A percentile compares a stretch with the other conserved stretches of the same genome.
These are phyloP conservation scores for Exaiptasia diaphana DNA, from an alignment of 64 coral and sea anemone genomes.

Conservation along the genomic window DNA sequence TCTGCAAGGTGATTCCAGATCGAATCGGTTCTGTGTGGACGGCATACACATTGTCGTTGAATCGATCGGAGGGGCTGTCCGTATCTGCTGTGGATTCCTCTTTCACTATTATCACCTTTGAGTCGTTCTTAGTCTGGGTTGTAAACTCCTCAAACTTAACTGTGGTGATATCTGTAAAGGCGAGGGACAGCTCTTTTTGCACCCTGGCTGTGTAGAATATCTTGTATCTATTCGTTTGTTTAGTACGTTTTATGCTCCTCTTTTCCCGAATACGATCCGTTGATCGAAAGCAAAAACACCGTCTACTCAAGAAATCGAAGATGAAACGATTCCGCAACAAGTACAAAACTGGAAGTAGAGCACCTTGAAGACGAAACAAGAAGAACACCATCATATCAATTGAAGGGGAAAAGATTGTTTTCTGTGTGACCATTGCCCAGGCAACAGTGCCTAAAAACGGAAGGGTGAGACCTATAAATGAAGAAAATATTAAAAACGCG, in stretches of 20 bases:
- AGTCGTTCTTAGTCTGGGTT: not conserved
- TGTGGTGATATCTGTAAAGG: not conserved
- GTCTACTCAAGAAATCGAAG: conserved; percentile 2
- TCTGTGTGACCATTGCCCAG: conserved; percentile 16
- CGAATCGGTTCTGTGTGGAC: no score
- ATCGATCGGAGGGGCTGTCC: no score
- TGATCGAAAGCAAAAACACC: no score
- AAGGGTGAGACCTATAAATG: conserved; percentile 23
- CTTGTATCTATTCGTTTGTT: not conserved
- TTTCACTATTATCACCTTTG: not conserved
- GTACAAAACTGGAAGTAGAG: conserved; percentile 70
- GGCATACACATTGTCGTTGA: no score
- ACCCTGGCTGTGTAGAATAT: not conserved
- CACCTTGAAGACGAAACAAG: conserved; percentile 53
- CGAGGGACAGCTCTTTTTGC: not conserved
- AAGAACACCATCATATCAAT: conserved; percentile 33
- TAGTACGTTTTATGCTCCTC: no score
- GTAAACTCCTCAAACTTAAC: not conserved
- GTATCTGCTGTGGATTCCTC: not conserved
- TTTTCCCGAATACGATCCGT: no score
- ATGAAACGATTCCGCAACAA: conserved; percentile 59
- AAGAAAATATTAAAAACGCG: conserved; percentile 38
- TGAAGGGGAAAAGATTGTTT: not conserved
- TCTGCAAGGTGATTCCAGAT: no score
- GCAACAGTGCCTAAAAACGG: conserved; percentile 49